Evolutionary conservation across 2,888 invertebrate species (phyloP).

Genomic region (Seira sanloemensis): DNA sequence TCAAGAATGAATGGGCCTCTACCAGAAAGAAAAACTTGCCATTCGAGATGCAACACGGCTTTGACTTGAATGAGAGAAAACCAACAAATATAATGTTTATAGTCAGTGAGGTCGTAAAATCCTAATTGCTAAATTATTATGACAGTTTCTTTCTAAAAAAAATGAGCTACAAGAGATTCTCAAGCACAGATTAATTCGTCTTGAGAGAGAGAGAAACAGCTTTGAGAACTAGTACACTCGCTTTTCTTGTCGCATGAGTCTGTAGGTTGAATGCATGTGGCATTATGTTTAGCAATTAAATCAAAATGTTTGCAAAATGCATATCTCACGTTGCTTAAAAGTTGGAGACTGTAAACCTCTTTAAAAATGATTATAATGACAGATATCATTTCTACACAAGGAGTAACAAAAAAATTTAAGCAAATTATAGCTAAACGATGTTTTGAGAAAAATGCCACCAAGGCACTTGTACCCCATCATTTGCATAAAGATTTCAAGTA

Average conservation of each 20-base stretch:
- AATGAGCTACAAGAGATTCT: constrained; percentile 48
- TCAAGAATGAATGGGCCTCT: too few species aligned
- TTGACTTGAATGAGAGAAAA: not conserved
- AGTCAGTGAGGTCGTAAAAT: constrained; percentile 65
- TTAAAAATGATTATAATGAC: constrained; percentile 45
- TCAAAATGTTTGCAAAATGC: not conserved
- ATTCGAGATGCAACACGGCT: not conserved
- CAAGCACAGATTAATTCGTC: not conserved
- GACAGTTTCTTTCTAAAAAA: constrained; percentile 47
- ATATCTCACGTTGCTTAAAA: not conserved
- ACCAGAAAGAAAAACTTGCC: not conserved
- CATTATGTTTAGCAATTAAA: not conserved
- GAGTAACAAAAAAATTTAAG: not conserved
- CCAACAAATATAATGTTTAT: constrained; percentile 41
- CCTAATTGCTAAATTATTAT: constrained; percentile 68
- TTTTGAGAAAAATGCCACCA: too few species aligned
- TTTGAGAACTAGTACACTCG: constrained; percentile 28
- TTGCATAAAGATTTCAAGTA: too few species aligned
- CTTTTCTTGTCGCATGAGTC: constrained; percentile 23
- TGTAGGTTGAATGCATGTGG: constrained; percentile 54
- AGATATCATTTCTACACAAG: constrained; percentile 20
- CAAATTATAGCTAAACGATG: not conserved
- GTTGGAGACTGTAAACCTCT: not conserved
- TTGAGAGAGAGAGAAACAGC: not conserved
- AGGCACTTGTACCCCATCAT: too few species aligned